phyloP scores from a whole-genome alignment of 2,888 invertebrate genomes.

The Zygaena filipendulae region DNA sequence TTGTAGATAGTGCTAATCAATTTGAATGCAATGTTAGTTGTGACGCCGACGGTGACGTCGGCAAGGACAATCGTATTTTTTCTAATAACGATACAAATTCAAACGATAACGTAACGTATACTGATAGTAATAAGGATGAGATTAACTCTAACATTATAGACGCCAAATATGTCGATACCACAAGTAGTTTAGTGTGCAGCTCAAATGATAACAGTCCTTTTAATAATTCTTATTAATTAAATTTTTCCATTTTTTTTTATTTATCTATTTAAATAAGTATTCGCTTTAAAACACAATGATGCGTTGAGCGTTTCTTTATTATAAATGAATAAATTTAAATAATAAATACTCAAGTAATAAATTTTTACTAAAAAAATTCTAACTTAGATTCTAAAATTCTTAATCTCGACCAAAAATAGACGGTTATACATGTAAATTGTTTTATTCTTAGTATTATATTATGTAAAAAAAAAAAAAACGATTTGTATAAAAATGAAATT shows the following conservation, averaged over 20 bases:
- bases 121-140: slow-evolving; percentile 47
- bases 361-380: no score
- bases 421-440: no score
- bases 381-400: no score
- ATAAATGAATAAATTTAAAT: no score
- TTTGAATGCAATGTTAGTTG: slow-evolving; percentile 30
- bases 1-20: slow-evolving; percentile 29
- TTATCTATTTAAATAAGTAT: no score
- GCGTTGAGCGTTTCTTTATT: no score
- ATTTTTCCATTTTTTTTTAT: no score
- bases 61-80: slow-evolving; percentile 23
- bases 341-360: no score
- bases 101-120: slow-evolving; percentile 26
- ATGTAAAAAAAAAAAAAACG: slow-evolving; percentile 13
- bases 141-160: slow-evolving; percentile 55
- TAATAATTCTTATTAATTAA: slow-evolving; percentile 48
- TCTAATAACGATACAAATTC: slow-evolving; percentile 20
- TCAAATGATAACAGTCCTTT: slow-evolving; percentile 52
- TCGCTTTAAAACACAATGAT: no score
- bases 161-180: slow-evolving; percentile 26
- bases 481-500: slow-evolving; percentile 49
- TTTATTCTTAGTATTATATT: no score
- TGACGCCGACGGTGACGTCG: slow-evolving; percentile 21
- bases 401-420: no score
- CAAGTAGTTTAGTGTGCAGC: slow-evolving; percentile 24